Evolutionary conservation across 2,888 invertebrate genomes (phyloP).

Genomic region (Zygogramma bicolorata): DNA sequence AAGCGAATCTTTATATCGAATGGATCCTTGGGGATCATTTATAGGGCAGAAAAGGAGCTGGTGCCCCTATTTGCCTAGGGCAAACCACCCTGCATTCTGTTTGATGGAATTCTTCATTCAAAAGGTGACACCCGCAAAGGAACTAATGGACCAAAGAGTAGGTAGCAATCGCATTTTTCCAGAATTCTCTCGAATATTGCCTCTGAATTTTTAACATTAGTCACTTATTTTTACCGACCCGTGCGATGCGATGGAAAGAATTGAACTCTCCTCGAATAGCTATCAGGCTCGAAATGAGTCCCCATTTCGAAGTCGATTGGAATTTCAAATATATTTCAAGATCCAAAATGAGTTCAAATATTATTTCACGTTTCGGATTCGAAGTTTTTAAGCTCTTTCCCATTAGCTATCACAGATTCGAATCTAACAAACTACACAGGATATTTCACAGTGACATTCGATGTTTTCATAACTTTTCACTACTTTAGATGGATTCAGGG

Average conservation of each 20-base stretch:
- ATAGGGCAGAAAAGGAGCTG: conserved; percentile 50
- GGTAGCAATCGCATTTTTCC: conserved; percentile 18
- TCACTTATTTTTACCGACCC: conserved; percentile 8
- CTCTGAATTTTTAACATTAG: neutral
- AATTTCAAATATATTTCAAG: neutral
- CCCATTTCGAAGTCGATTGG: neutral
- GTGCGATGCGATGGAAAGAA: conserved; percentile 7
- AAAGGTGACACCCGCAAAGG: conserved; percentile 57
- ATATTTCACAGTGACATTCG: too few relatives aligned
- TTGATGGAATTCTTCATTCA: conserved; percentile 53
- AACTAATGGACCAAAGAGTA: conserved; percentile 63
- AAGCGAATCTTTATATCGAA: conserved; percentile 59
- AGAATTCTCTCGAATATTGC: conserved; percentile 5
- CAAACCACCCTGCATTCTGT: conserved; percentile 45
- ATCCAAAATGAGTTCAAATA: neutral
- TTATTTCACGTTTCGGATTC: neutral
- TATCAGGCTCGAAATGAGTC: neutral
- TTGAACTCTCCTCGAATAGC: conserved; percentile 7
- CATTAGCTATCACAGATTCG: too few relatives aligned
- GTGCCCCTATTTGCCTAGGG: conserved; percentile 63
- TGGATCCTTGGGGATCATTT: conserved; percentile 58
- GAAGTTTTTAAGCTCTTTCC: too few relatives aligned
- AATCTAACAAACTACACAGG: too few relatives aligned
- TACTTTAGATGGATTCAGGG: too few relatives aligned
- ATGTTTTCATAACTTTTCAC: too few relatives aligned